Conservation (phyloP, 2,113 vertebrate genomes). For the Micromys minutus region DNA sequence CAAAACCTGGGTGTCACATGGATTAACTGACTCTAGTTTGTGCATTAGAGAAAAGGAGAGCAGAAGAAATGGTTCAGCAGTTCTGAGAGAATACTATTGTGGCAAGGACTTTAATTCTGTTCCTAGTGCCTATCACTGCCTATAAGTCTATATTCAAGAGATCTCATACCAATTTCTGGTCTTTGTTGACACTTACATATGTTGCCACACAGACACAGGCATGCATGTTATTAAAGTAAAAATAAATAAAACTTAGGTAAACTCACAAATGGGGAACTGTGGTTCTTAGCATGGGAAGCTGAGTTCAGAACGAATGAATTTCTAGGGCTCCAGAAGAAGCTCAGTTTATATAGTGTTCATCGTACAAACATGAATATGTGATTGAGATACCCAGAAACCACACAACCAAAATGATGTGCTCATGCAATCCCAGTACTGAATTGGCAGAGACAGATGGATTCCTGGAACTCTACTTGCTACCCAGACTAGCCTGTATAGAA, state of each 20-base stretch:
- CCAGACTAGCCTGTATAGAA: too few relatives aligned
- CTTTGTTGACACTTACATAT: neutral
- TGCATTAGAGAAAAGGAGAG: neutral
- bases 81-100: neutral
- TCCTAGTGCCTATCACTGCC: too few relatives aligned
- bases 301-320: constrained; percentile 12
- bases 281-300: neutral
- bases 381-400: neutral
- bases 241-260: neutral
- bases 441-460: neutral
- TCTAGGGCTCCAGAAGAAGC: too few relatives aligned
- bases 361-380: neutral
- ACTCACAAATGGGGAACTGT: neutral
- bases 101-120: neutral
- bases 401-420: too few relatives aligned
- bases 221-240: neutral
- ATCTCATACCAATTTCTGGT: neutral
- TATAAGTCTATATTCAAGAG: neutral
- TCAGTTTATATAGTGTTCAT: neutral
- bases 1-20: neutral
- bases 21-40: neutral
- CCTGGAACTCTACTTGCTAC: neutral
- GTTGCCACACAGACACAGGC: neutral
- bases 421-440: neutral
- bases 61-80: neutral